Conservation (phyloP, 2,797 vertebrate genomes). For the Smutsia temminckii region DNA sequence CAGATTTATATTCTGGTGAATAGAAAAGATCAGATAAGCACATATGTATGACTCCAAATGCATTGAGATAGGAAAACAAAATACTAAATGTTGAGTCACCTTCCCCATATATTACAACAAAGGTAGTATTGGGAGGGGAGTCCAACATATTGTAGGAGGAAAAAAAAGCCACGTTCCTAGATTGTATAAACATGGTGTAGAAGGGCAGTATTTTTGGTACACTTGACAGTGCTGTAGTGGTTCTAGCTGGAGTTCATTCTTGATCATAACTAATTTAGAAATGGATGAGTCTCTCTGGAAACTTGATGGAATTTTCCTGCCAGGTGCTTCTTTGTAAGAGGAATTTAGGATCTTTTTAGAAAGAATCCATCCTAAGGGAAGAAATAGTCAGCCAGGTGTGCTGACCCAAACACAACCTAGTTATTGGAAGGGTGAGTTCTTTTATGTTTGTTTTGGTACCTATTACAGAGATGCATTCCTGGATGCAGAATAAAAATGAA, state of each 20-base stretch:
- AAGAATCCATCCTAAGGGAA: not conserved
- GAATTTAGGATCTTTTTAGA: not conserved
- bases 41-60: constrained; percentile 42
- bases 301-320: not conserved
- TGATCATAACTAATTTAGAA: not conserved
- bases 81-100: constrained; percentile 36
- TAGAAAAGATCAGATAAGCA: constrained; percentile 56
- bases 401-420: not conserved
- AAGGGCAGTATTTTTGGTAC: not conserved
- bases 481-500: not conserved
- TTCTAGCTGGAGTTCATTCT: not conserved
- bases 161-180: not conserved
- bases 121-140: not conserved
- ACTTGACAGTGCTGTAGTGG: not conserved
- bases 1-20: constrained; percentile 71
- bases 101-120: constrained; percentile 23
- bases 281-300: constrained; percentile 14
- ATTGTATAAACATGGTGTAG: not conserved
- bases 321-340: not conserved
- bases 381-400: not conserved
- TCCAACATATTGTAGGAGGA: not conserved
- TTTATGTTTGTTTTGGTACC: not conserved
- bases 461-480: not conserved
- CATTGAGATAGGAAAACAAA: constrained; percentile 53
- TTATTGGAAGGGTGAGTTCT: not conserved